phyloP scores from a whole-genome alignment of 2,888 invertebrate genomes.

The Hirtodrosophila confusa region DNA sequence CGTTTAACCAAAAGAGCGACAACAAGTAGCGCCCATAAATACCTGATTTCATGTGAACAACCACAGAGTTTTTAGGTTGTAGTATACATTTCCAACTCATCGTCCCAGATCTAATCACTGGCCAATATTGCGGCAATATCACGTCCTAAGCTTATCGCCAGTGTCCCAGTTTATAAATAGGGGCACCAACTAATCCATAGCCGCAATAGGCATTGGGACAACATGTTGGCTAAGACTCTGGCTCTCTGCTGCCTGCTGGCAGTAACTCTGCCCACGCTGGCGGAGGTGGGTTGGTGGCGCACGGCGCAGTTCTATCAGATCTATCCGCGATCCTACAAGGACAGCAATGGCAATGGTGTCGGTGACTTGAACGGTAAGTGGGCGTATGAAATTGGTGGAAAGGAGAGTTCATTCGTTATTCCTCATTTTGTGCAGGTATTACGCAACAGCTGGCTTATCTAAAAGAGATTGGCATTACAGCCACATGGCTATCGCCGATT shows the following conservation, averaged over 20 bases:
- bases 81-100: constrained; percentile 37
- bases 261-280: constrained; percentile 45
- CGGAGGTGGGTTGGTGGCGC: constrained; percentile 89
- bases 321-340: constrained; percentile 93
- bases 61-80: background rate
- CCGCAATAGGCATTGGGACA: constrained; percentile 32
- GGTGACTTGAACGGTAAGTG: constrained; percentile 91
- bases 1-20: constrained; percentile 24
- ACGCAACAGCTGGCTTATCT: constrained; percentile 87
- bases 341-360: constrained; percentile 91
- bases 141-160: constrained; percentile 28
- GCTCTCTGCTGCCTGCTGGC: constrained; percentile 51
- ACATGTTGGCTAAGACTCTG: constrained; percentile 43
- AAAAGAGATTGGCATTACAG: constrained; percentile 88
- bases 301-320: constrained; percentile 93
- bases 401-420: accelerated
- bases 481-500: constrained; percentile 90
- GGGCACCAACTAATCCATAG: constrained; percentile 39
- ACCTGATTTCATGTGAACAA: background rate
- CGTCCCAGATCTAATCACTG: constrained; percentile 49
- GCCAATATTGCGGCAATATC: constrained; percentile 45
- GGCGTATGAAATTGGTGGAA: accelerated
- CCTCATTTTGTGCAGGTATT: constrained; percentile 84
- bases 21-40: constrained; percentile 33
- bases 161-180: constrained; percentile 55